Conservation (phyloP, 2,113 vertebrate species). For the Oryzias celebensis region DNA sequence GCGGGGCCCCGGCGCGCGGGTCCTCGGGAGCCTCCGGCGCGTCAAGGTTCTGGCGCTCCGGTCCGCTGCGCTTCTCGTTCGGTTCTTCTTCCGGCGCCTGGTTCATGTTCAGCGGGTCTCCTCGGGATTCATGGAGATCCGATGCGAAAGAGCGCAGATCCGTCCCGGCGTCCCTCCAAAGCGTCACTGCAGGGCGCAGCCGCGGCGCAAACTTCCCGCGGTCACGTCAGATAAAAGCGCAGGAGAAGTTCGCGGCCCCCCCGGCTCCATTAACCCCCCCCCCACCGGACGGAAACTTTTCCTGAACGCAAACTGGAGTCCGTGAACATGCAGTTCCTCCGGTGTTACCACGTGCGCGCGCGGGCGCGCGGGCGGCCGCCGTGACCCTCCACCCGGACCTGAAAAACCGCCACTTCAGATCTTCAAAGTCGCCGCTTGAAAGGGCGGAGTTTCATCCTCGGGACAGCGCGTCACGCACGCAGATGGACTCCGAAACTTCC, state of each 20-base stretch:
- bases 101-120: slow-evolving; percentile 47
- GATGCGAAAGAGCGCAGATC: too few relatives aligned
- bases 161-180: too few relatives aligned
- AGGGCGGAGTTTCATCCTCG: slow-evolving; percentile 48
- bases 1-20: not conserved
- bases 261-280: slow-evolving; percentile 11
- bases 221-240: not conserved
- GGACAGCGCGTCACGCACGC: too few relatives aligned
- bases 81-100: slow-evolving; percentile 12
- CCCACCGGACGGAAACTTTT: too few relatives aligned
- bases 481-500: too few relatives aligned
- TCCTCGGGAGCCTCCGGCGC: not conserved
- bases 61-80: not conserved
- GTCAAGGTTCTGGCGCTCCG: slow-evolving; percentile 34
- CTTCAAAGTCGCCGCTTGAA: not conserved
- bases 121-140: slow-evolving; percentile 18
- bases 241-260: not conserved
- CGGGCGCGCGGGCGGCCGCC: not conserved
- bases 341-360: slow-evolving; percentile 43
- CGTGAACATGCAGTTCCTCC: not conserved
- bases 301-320: not conserved
- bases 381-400: slow-evolving; percentile 44
- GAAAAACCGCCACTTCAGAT: not conserved
- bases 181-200: too few relatives aligned
- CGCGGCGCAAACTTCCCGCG: too few relatives aligned